Evolutionary conservation across 2,113 vertebrate genomes (phyloP).

Genomic region (Electrona antarctica): DNA sequence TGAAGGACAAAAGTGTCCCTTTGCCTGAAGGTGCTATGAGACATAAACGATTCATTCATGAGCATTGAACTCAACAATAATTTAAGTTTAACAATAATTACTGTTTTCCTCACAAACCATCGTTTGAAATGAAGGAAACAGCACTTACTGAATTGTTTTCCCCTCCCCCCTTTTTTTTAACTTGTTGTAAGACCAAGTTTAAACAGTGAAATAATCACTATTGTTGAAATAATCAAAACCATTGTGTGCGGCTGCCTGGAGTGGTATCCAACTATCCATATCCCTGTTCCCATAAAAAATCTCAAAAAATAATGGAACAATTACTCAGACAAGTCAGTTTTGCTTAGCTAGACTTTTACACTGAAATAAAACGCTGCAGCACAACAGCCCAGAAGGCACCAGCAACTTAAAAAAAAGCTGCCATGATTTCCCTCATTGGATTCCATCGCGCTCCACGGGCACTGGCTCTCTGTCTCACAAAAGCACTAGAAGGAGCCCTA

Average conservation of each 20-base stretch:
- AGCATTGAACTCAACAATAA: neutral
- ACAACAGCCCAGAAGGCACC: slow-evolving; percentile 61
- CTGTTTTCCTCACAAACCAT: neutral
- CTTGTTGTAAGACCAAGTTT: slow-evolving; percentile 36
- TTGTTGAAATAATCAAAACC: slow-evolving; percentile 75
- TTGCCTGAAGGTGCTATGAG: neutral
- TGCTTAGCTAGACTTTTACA: slow-evolving; percentile 51
- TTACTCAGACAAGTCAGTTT: slow-evolving; percentile 53
- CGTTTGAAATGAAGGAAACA: slow-evolving; percentile 32
- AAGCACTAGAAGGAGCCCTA: slow-evolving; percentile 43
- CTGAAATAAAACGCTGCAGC: slow-evolving; percentile 54
- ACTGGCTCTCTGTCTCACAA: slow-evolving; percentile 30
- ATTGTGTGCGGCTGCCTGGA: slow-evolving; percentile 50
- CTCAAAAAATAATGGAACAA: slow-evolving; percentile 61
- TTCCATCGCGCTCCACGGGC: slow-evolving; percentile 58
- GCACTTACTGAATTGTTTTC: slow-evolving; percentile 41
- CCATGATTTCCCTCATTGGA: slow-evolving; percentile 59
- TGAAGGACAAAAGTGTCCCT: neutral
- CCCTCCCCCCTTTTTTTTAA: too few species aligned
- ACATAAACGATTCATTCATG: neutral
- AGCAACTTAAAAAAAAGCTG: slow-evolving; percentile 55
- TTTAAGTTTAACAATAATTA: neutral
- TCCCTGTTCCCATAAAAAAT: slow-evolving; percentile 42
- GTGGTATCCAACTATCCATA: slow-evolving; percentile 34
- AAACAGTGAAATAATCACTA: slow-evolving; percentile 70